Percentiles rank a stretch among this genome's conserved stretches.
These are phyloP conservation scores for Vimba vimba DNA, from an alignment of 2,113 vertebrate species.

Conservation along the genomic window DNA sequence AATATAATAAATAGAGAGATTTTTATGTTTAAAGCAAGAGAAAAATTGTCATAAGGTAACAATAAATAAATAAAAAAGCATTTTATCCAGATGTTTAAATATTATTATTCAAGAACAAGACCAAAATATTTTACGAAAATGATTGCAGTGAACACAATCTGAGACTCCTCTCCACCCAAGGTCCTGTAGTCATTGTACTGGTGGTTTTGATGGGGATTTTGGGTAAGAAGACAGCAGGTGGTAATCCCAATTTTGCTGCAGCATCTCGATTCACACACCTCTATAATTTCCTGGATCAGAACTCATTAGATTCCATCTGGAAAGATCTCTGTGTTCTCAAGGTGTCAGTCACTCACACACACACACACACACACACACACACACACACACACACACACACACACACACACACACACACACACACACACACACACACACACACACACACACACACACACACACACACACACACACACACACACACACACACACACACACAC, in stretches of 20 bases:
- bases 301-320: constrained; percentile 40
- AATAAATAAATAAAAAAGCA: too few species aligned
- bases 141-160: not conserved
- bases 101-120: not conserved
- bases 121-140: not conserved
- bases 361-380: constrained; percentile 26
- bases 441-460: constrained; percentile 26
- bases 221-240: constrained; percentile 33
- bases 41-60: not conserved
- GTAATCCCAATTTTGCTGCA: constrained; percentile 36
- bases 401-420: not conserved
- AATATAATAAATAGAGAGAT: not conserved
- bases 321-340: not conserved
- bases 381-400: constrained; percentile 12
- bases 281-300: constrained; percentile 48
- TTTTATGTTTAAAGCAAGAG: not conserved
- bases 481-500: not conserved
- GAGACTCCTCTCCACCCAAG: not conserved
- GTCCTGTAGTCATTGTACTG: constrained; percentile 23
- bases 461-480: constrained; percentile 12
- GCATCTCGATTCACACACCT: constrained; percentile 31
- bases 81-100: not conserved
- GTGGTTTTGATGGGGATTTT: not conserved
- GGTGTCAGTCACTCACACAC: not conserved
- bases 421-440: constrained; percentile 14